A percentile compares a stretch with the other conserved stretches of the same genome.
Conservation (phyloP, 2,888 invertebrate genomes). For the Trissolcus brochymenae region DNA sequence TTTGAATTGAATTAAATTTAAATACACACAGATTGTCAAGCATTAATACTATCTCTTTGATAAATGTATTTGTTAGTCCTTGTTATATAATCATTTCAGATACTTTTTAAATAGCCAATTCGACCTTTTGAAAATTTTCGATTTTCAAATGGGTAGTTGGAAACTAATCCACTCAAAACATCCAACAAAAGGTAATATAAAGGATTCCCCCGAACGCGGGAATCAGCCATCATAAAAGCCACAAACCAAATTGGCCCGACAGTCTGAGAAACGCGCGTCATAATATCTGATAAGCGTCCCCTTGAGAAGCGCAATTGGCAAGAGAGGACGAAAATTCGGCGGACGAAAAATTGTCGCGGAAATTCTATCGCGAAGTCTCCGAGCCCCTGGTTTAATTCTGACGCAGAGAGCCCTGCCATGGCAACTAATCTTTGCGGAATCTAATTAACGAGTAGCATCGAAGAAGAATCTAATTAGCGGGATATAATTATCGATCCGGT, state of each 20-base stretch:
- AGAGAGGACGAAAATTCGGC: conserved; percentile 8
- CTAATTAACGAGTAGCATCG: conserved; percentile 59
- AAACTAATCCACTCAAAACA: too few species aligned
- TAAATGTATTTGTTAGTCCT: too few species aligned
- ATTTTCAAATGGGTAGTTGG: too few species aligned
- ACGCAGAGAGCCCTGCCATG: conserved; percentile 19
- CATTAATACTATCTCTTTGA: background rate
- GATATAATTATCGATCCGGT: conserved; percentile 56
- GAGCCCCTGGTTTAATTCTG: conserved; percentile 24
- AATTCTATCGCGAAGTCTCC: conserved; percentile 1
- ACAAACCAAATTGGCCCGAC: too few species aligned
- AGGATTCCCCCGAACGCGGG: too few species aligned
- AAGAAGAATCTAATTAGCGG: conserved; percentile 61
- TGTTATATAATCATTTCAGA: too few species aligned
- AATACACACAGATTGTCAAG: too few species aligned
- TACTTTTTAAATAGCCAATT: background rate
- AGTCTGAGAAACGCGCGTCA: conserved; percentile 5
- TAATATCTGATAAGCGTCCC: conserved; percentile 20
- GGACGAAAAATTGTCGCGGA: conserved; percentile 2
- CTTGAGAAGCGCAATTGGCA: conserved; percentile 4
- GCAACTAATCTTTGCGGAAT: conserved; percentile 58
- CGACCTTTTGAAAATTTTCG: too few species aligned
- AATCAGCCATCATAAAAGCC: too few species aligned
- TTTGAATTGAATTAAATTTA: too few species aligned
- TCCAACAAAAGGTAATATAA: too few species aligned